phyloP scores from a whole-genome alignment of 2,113 vertebrate species.

The Vulpes lagopus region DNA sequence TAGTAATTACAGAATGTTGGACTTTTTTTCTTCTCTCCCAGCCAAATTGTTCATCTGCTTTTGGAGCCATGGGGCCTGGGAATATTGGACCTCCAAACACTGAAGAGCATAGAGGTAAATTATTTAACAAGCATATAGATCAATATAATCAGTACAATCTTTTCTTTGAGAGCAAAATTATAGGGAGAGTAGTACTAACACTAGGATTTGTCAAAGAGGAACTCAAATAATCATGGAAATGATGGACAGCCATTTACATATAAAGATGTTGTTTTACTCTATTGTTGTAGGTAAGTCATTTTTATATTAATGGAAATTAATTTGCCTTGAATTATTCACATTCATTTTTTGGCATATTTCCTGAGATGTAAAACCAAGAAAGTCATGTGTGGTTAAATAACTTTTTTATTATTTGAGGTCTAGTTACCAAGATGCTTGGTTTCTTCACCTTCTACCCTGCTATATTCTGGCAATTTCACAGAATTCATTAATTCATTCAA shows the following conservation, averaged over 20 bases:
- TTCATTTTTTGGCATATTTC: constrained; percentile 51
- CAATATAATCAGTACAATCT: constrained; percentile 31
- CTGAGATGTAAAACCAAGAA: constrained; percentile 25
- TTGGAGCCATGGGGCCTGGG: constrained; percentile 73
- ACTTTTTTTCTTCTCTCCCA: constrained; percentile 49
- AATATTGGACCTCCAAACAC: constrained; percentile 73
- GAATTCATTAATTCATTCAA: constrained; percentile 42
- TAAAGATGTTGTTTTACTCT: constrained; percentile 35
- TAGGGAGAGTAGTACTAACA: constrained; percentile 34
- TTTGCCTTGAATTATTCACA: constrained; percentile 25
- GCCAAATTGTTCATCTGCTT: constrained; percentile 19
- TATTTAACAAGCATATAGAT: constrained; percentile 44
- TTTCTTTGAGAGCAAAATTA: constrained; percentile 45
- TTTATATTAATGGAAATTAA: constrained; percentile 48
- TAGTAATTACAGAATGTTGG: constrained; percentile 51
- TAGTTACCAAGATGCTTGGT: constrained; percentile 38
- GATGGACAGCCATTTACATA: constrained; percentile 8
- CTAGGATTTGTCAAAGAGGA: constrained; percentile 24
- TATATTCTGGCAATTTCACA: constrained; percentile 46
- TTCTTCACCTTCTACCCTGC: constrained; percentile 30
- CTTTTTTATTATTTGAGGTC: neutral
- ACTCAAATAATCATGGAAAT: constrained; percentile 41
- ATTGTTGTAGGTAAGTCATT: neutral
- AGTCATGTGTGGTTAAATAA: neutral
- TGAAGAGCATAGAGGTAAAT: constrained; percentile 62